phyloP scores from a whole-genome alignment of 2,888 invertebrate species.

The Myathropa florea region DNA sequence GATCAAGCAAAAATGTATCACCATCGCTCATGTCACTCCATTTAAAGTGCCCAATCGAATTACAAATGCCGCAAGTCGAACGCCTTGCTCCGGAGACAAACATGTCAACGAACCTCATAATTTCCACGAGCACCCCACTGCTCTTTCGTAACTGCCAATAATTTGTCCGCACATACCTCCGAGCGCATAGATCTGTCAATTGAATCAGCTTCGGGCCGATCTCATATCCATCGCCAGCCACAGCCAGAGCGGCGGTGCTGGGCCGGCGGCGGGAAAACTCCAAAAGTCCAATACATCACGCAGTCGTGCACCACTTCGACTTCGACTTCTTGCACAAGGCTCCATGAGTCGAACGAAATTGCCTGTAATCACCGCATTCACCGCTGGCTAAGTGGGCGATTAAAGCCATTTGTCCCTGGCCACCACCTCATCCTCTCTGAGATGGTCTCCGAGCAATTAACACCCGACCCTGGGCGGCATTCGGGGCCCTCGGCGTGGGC shows the following conservation, averaged over 20 bases:
- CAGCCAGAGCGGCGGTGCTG: neutral
- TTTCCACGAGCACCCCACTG: neutral
- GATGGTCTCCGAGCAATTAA: neutral
- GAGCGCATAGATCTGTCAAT: neutral
- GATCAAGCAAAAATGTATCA: neutral
- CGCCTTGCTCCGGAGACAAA: neutral
- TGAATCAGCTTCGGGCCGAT: too few relatives aligned
- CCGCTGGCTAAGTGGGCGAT: conserved; percentile 56
- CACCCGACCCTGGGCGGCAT: neutral
- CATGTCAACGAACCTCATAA: neutral
- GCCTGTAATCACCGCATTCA: neutral
- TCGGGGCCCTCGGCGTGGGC: conserved; percentile 7
- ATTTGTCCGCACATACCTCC: neutral
- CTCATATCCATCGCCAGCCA: too few relatives aligned
- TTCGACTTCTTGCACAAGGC: neutral
- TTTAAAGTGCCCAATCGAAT: neutral
- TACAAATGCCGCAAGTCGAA: neutral
- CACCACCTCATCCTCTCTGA: neutral
- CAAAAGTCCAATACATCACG: neutral
- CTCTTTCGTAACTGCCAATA: neutral
- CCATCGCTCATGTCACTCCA: neutral
- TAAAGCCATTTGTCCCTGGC: conserved; percentile 30
- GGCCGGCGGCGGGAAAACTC: neutral
- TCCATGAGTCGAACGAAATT: neutral
- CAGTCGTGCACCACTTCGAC: neutral